Conservation (phyloP, 1,140 invertebrate species). For the Copidosoma floridanum region DNA sequence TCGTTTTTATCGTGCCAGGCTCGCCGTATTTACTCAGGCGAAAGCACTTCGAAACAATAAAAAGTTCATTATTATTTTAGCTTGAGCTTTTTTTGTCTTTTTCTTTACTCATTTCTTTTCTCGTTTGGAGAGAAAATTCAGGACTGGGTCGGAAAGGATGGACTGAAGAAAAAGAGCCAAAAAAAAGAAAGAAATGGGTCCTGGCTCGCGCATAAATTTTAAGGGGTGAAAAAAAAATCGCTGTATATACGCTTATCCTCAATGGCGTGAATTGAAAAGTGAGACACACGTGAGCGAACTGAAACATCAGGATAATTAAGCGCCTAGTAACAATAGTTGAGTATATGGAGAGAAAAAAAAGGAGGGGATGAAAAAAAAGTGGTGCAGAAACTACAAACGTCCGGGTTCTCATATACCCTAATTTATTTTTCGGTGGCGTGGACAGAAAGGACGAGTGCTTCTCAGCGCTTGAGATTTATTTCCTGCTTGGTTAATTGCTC, state of each 20-base stretch:
- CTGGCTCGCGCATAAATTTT: too few relatives aligned
- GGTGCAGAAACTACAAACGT: not conserved
- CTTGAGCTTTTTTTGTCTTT: too few relatives aligned
- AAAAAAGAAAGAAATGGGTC: too few relatives aligned
- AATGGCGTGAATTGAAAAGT: conserved; percentile 5
- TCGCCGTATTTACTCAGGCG: not conserved
- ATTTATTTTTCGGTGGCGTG: too few relatives aligned
- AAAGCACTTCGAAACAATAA: not conserved
- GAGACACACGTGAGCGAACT: not conserved
- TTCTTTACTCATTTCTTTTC: too few relatives aligned
- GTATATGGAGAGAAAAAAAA: not conserved
- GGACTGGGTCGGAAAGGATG: too few relatives aligned
- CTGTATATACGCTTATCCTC: too few relatives aligned
- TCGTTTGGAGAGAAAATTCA: too few relatives aligned
- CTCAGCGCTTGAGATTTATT: conserved; percentile 33
- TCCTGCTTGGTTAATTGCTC: conserved; percentile 39
- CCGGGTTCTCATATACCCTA: too few relatives aligned
- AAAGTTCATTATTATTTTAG: not conserved
- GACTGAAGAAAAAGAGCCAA: too few relatives aligned
- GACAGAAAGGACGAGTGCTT: not conserved
- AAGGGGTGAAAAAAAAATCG: too few relatives aligned
- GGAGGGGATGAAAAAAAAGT: not conserved
- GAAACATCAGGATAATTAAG: not conserved
- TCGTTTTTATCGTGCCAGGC: too few relatives aligned
- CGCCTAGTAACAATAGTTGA: not conserved